phyloP scores from a whole-genome alignment of 1,140 invertebrate species.

The Drosophila athabasca region DNA sequence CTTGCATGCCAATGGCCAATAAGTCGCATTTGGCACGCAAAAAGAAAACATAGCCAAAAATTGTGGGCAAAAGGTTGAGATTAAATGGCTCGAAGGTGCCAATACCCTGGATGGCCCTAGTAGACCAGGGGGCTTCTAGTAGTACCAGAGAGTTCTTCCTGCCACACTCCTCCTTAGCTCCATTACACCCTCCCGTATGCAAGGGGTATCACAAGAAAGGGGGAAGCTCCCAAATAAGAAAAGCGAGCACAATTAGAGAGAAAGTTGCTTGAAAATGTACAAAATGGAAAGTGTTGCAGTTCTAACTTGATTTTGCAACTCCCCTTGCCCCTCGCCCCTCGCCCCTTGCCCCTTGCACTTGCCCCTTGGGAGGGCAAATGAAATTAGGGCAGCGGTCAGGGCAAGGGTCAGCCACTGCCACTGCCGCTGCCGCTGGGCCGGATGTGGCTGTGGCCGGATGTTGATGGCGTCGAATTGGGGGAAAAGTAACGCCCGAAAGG shows the following conservation, averaged over 20 bases:
- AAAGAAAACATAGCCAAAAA: conserved; percentile 40
- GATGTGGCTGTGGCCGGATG: conserved; percentile 65
- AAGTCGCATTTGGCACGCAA: conserved; percentile 68
- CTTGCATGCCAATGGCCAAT: conserved; percentile 77
- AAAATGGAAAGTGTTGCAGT: conserved; percentile 33
- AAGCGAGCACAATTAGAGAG: conserved; percentile 51
- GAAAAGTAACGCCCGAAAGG: background rate
- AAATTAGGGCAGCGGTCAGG: conserved; percentile 58
- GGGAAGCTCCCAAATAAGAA: background rate
- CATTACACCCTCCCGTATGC: too few species aligned
- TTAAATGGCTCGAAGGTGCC: too few species aligned
- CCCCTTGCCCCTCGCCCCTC: background rate
- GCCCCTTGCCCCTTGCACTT: too few species aligned
- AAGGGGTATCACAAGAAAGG: too few species aligned
- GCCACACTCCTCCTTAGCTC: too few species aligned
- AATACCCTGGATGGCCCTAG: too few species aligned
- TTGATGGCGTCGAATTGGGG: conserved; percentile 46
- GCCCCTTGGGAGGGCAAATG: conserved; percentile 26
- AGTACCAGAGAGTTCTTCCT: too few species aligned
- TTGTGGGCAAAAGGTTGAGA: background rate
- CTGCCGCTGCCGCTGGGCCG: conserved; percentile 33
- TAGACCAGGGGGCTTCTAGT: too few species aligned
- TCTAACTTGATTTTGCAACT: conserved; percentile 47
- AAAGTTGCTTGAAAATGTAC: conserved; percentile 60
- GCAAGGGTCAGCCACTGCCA: conserved; percentile 40